Evolutionary conservation across 2,797 vertebrate genomes (phyloP), one percentile per base, ranked within the genome.

Genomic region (Macropodus opercularis): DNA sequence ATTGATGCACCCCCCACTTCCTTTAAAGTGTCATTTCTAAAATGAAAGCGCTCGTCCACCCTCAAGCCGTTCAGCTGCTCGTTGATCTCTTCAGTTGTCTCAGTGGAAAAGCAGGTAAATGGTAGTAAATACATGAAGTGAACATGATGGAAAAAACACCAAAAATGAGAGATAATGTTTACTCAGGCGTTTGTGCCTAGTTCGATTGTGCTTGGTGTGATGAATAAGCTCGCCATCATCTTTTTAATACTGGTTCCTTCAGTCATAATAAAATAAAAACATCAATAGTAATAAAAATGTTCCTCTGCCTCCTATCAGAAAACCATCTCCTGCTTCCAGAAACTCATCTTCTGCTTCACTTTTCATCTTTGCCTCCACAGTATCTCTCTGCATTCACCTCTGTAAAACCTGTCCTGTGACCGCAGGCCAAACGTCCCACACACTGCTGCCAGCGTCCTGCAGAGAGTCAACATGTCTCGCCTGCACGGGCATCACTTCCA

Each of bases 51-150:
- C 1, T 87, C 76, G 27, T 81, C 86, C 59, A 85, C 26, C 63
- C 53, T 89, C 57, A 94, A 47, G 21, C 87, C 83, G 0, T 91
- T 92, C 60, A 94, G 52, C 51, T 70, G 63, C 31, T 78, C 49
- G 6, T 86, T 79, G 42, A 94, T 72, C 67, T 95, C 94, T 61
- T 94, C 89, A 1, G 74, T 57, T 35, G 91, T 94, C 94, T 95
- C 50, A 17, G 70, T 10, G 78, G 47, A 69, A 63, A 73, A 34
- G 6, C 63, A 7, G 13, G 5, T 26, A n/a, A n/a, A n/a, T n/a
- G n/a, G n/a, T 17, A 17, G 29, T 49, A n/a, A 44, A 57, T 35
- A 21, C 19, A 41, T 29, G 6, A 54, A 39, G 40, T 2, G 1
- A 15, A 46, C 8, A n/a, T n/a, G 2, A 50, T 8, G 15, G 19